Percentiles rank a stretch among this genome's conserved stretches.
Conservation (phyloP, 2,888 invertebrate species). For the Diabrotica balteata region DNA sequence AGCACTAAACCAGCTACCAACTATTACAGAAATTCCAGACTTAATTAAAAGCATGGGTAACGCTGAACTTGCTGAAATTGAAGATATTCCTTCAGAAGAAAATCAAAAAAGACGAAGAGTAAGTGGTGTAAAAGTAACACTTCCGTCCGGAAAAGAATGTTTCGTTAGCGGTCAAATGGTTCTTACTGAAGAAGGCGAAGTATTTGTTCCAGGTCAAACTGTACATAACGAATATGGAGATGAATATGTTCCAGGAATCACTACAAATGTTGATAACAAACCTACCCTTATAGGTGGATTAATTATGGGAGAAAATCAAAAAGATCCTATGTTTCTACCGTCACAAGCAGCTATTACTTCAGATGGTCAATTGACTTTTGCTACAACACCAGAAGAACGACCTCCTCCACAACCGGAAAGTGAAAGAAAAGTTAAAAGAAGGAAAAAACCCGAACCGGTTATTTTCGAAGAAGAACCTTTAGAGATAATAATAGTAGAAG, state of each 20-base stretch:
- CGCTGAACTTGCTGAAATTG: constrained; percentile 66
- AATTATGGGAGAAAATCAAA: constrained; percentile 68
- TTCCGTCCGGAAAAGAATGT: constrained; percentile 73
- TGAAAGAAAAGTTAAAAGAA: constrained; percentile 44
- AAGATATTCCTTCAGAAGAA: constrained; percentile 55
- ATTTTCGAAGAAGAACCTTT: constrained; percentile 30
- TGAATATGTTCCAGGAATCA: constrained; percentile 77
- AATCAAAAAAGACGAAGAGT: constrained; percentile 45
- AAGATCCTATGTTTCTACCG: constrained; percentile 71
- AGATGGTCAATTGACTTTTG: constrained; percentile 58
- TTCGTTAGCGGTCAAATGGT: constrained; percentile 78
- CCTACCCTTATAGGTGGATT: constrained; percentile 78
- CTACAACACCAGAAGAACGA: constrained; percentile 55
- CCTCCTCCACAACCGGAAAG: constrained; percentile 52
- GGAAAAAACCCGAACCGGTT: constrained; percentile 36
- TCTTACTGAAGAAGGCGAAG: constrained; percentile 72
- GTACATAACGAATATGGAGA: constrained; percentile 72
- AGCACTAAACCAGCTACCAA: constrained; percentile 68
- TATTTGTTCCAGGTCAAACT: constrained; percentile 80
- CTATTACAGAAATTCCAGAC: constrained; percentile 69
- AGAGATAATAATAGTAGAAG: constrained; percentile 43
- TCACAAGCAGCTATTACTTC: constrained; percentile 71
- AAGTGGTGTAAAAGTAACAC: constrained; percentile 57
- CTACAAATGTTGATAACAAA: constrained; percentile 72
- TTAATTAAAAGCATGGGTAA: constrained; percentile 69